Evolutionary conservation across 2,888 invertebrate species (phyloP).

Genomic region (Norana najaformis): DNA sequence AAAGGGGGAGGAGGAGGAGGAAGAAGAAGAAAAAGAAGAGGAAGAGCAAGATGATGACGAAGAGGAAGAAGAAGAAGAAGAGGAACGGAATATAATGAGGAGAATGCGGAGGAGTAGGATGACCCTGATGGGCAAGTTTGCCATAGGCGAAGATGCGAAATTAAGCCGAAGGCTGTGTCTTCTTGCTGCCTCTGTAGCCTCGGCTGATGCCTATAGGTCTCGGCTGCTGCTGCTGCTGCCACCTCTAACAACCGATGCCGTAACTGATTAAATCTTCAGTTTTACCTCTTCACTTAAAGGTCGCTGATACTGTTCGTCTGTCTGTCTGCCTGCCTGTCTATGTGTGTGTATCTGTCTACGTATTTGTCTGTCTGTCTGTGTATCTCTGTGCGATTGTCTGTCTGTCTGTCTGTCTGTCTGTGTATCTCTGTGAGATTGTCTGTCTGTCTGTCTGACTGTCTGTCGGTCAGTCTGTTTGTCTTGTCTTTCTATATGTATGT

Average conservation of each 20-base stretch:
- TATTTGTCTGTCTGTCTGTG: background rate
- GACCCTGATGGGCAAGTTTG: no score
- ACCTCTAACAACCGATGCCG: background rate
- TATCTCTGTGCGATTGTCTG: background rate
- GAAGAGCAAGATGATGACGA: no score
- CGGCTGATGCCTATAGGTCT: background rate
- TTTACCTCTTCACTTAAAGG: background rate
- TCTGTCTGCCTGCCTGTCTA: background rate
- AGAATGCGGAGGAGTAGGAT: no score
- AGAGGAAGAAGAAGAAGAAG: no score
- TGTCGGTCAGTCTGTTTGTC: background rate
- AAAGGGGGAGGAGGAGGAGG: no score
- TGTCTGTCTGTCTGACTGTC: background rate
- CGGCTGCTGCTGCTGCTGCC: background rate
- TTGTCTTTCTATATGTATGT: background rate
- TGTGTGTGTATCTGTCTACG: background rate
- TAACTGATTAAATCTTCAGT: background rate
- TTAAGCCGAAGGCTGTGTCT: no score
- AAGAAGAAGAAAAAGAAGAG: no score
- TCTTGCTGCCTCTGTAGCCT: background rate
- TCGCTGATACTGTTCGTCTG: background rate
- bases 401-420: background rate
- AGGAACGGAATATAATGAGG: no score
- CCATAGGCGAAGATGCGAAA: no score
- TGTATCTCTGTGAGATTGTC: background rate